A percentile compares a stretch with the other conserved stretches of the same genome.
Evolutionary conservation across 92 coral and sea anemone genomes (phyloP).

Genomic region (Palythoa caribaeorum): DNA sequence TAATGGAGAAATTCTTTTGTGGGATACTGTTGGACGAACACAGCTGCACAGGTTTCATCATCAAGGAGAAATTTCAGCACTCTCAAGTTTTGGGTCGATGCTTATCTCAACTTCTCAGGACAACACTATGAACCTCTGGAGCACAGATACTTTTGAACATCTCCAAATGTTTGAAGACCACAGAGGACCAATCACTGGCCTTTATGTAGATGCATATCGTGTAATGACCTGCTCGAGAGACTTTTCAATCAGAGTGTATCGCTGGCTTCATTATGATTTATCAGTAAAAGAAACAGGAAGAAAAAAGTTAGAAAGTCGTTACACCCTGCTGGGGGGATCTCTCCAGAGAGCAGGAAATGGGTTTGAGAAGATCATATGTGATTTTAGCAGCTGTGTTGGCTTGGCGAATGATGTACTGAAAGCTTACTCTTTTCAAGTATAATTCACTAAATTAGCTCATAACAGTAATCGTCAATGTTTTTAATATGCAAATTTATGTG

Average conservation of each 20-base stretch:
- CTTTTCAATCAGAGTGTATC: slow-evolving; percentile 80
- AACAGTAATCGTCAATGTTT: not conserved
- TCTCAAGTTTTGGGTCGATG: slow-evolving; percentile 57
- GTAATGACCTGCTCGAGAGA: slow-evolving; percentile 89
- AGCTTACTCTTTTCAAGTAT: slow-evolving; percentile 88
- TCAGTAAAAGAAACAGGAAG: not conserved
- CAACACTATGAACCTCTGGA: slow-evolving; percentile 66
- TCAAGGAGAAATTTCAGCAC: slow-evolving; percentile 68
- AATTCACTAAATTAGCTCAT: not conserved
- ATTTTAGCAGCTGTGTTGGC: slow-evolving; percentile 84
- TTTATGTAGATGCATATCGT: slow-evolving; percentile 81
- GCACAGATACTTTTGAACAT: slow-evolving; percentile 45
- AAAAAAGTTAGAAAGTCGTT: slow-evolving; percentile 72
- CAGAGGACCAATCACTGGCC: slow-evolving; percentile 69
- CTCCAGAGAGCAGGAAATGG: slow-evolving; percentile 94
- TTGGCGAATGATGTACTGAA: slow-evolving; percentile 90
- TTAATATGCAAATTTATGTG: no score
- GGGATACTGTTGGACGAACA: slow-evolving; percentile 67
- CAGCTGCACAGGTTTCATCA: slow-evolving; percentile 61
- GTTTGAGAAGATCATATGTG: slow-evolving; percentile 86
- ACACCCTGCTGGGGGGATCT: slow-evolving; percentile 87
- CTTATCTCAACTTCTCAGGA: slow-evolving; percentile 71
- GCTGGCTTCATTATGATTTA: slow-evolving; percentile 59
- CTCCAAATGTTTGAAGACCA: slow-evolving; percentile 69
- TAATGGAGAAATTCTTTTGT: slow-evolving; percentile 70